Percentiles rank a stretch among this genome's conserved stretches.
Conservation (phyloP, 2,113 vertebrate genomes). For the Rynchops niger region DNA sequence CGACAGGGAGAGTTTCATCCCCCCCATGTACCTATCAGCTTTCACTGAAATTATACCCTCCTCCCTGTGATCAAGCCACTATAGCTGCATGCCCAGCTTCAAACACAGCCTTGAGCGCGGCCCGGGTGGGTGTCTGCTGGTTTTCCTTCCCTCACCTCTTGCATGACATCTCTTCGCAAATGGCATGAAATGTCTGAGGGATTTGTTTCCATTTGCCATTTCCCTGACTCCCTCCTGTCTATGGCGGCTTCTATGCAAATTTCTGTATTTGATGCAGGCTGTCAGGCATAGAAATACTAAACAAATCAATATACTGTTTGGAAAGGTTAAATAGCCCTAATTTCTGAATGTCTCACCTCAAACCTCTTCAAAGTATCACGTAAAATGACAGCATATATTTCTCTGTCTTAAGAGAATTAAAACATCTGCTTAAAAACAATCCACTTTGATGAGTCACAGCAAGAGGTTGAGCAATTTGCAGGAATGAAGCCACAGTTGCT, state of each 20-base stretch:
- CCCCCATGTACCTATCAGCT: slow-evolving; percentile 15
- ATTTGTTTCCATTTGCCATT: not conserved
- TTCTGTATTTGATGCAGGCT: not conserved
- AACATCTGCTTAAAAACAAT: not conserved
- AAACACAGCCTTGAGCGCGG: not conserved
- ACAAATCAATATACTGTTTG: not conserved
- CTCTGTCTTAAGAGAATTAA: not conserved
- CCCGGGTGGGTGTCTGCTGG: not conserved
- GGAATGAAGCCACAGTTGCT: not conserved
- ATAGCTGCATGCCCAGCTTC: not conserved
- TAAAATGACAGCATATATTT: not conserved
- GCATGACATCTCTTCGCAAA: not conserved
- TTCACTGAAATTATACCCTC: slow-evolving; percentile 32
- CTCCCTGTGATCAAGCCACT: slow-evolving; percentile 10
- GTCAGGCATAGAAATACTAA: not conserved
- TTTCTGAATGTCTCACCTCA: not conserved
- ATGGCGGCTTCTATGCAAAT: not conserved
- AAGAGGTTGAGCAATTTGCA: not conserved
- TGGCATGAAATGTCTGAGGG: not conserved
- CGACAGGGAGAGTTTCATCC: slow-evolving; percentile 5
- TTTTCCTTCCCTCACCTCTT: not conserved
- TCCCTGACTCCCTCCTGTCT: not conserved
- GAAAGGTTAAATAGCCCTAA: not conserved
- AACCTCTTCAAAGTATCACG: not conserved
- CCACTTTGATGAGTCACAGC: not conserved